Evolutionary conservation across 2,888 invertebrate species (phyloP), one percentile per base, ranked within the genome.

Genomic region (Drosophila yooni): DNA sequence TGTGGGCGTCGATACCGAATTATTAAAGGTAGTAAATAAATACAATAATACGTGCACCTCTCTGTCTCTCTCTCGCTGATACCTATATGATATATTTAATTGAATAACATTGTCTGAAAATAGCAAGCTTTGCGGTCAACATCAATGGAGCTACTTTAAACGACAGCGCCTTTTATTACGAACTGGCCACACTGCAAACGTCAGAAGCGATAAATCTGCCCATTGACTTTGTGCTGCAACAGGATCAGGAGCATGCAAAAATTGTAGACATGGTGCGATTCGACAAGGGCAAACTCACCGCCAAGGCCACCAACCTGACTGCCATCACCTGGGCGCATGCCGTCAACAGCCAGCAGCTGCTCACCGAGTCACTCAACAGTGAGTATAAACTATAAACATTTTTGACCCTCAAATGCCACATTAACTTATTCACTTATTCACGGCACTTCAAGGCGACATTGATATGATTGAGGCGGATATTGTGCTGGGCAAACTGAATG

Each of bases 401-500:
- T 10, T 27, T 25, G 10, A 15, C 29, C 29, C 15, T 6, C 4
- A 43, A 21, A 21, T 15, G 29, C 3, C 29, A 31, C 1, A 29
- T 53, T 38, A 13, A n/a, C 57, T 8, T 13, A 33, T 52, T 29
- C 8, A n/a, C n/a, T 18, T 40, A 0, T 36, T 5, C 11, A 46
- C 25, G 5, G 13, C 54, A 38, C 18, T 48, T 29, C 8, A 27
- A 93, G 96, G 94, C 84, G 94, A 94, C 59, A 92, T 95, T 40
- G 95, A 96, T 92, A 98, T 98, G 96, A 94, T 98, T 69, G 98
- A 98, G 94, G 98, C 97, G 0, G 98, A 98, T 91, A 95, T 98
- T 34, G 94, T 96, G 10, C 86, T 97, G 60, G 97, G 97, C 18
- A 94, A 93, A 38, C 69, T 95, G 51, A 94, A 94, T 52, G 91